Evolutionary conservation across 1,140 invertebrate genomes (phyloP), one percentile per base, ranked within the genome.

Genomic region (Rhyacophila brunnea): DNA sequence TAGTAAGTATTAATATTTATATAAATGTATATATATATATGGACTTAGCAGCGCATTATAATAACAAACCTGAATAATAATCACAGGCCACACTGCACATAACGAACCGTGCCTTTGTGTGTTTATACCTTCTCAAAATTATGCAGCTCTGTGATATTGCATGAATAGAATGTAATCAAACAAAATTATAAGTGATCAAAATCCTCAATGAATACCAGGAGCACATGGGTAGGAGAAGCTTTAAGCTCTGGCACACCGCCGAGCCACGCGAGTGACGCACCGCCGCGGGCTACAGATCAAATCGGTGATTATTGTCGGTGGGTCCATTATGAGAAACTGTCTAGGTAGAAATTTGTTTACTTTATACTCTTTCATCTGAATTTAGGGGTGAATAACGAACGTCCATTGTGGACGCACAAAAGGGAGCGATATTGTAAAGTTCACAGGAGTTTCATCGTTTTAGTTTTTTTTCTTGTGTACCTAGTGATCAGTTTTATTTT

Each of bases 311-410:
- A 38, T 35, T 35, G 35, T 20, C 15, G 15, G 47, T 10, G 48
- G 46, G 44, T 15, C 40, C 46, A 23, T 54, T 56, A 38, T 56
- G 42, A 35, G 40, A 35, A 56, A 20, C 59, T 56, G 46, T 35
- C 52, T 61, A 43, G 48, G 59, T 61, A 52, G 52, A 61, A 61
- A 61, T 61, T 61, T 61, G 59, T 61, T 61, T 61, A 61, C 59
- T 51, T 35, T 9, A 17, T 35, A 50, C 48, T 50, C 48, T 50
- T 50, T 50, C 48, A 36, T 50, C 9, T 17, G 32, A 36, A 15
- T 35, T 35, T 17, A 35, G 32, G 48, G 48, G 48, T 50, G 48
- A 32, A 50, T 28, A 28, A 28, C 23, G 23, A 28, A 28, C 23
- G 23, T 28, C 23, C 23, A 28, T 28, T 28, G 23, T 28, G 4